phyloP scores from a whole-genome alignment of 2,888 invertebrate genomes.

The Athrips mouffetella region DNA sequence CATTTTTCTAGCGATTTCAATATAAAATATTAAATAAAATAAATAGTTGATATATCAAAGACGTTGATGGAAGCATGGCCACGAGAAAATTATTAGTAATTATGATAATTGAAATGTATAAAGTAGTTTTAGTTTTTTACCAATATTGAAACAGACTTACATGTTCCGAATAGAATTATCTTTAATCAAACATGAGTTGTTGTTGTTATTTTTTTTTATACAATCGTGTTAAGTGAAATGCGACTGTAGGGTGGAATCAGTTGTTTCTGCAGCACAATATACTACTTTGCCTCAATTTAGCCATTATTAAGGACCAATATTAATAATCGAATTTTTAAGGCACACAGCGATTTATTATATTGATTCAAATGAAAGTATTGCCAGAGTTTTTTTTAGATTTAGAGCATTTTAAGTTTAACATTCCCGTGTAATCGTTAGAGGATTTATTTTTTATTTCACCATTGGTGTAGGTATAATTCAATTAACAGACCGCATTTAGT shows the following conservation, averaged over 20 bases:
- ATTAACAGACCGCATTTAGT: conserved; percentile 20
- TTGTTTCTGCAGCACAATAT: conserved; percentile 29
- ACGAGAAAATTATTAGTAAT: conserved; percentile 39
- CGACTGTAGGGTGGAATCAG: conserved; percentile 22
- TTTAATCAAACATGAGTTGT: conserved; percentile 29
- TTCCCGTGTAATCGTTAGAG: conserved; percentile 47
- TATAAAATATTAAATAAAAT: conserved; percentile 23
- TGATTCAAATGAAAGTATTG: conserved; percentile 32
- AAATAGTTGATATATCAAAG: conserved; percentile 18
- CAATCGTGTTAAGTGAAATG: conserved; percentile 25
- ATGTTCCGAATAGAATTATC: conserved; percentile 37
- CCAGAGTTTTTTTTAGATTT: conserved; percentile 29
- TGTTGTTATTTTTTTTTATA: conserved; percentile 33
- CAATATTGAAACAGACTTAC: conserved; percentile 44
- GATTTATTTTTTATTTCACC: conserved; percentile 31
- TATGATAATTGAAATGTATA: conserved; percentile 31
- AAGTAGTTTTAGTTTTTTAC: conserved; percentile 56
- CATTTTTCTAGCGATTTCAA: conserved; percentile 33
- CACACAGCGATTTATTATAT: conserved; percentile 19
- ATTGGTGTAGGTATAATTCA: conserved; percentile 26
- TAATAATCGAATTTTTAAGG: conserved; percentile 28
- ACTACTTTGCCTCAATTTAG: conserved; percentile 23
- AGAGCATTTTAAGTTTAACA: conserved; percentile 57
- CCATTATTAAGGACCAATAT: conserved; percentile 32
- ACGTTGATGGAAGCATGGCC: conserved; percentile 47